Base-by-base conservation (phyloP, 2,888 invertebrate genomes). In the Drosophila phalerata region DNA sequence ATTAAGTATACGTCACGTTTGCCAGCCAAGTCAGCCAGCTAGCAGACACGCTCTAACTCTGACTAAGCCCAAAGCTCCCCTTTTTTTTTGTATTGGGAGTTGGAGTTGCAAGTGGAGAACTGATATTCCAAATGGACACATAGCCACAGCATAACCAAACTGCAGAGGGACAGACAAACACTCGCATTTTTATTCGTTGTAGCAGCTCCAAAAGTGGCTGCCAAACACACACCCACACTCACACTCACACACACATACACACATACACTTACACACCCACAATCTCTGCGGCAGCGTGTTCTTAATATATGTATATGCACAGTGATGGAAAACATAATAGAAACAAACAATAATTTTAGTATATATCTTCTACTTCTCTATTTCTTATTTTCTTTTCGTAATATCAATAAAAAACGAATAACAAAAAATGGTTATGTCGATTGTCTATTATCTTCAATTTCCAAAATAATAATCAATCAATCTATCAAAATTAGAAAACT, bases 1-100 rank as follows among this genome's bases (percentile, higher is more conserved):
- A 84, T 84, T 87, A 87, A 85, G 84, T 85, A 87, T 84, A 84
- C 84, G 87, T 87, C 87, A 85, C 85, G 79, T 79, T 81, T 74
- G 72, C 53, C 80, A 85, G 76, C 53, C 80, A 72, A 53, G 68
- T 19, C 65, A 83, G 69, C 51, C 51, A 49, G 53, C 62, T 43
- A 49, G 56, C 52, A 67, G 61, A 58, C 51, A 61, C 60, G 49
- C 43, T 25, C 60, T 9, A 30, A 48, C 40, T 22, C 56, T 19
- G 43, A 42, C 47, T 55, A 32, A 63, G 48, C 53, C 43, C 37
- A 34, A 9, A 22, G n/a, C 53, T 17, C 30, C 42, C 17, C 19
- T 5, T 9, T 9, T 37, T 17, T 30, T 25, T 43, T 19, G 10
- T 25, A 45, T 45, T 53, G 22, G 28, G 28, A 28, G 28, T 28